Base-by-base conservation (phyloP, 1,140 invertebrate genomes). In the Dreissena rostriformis region DNA sequence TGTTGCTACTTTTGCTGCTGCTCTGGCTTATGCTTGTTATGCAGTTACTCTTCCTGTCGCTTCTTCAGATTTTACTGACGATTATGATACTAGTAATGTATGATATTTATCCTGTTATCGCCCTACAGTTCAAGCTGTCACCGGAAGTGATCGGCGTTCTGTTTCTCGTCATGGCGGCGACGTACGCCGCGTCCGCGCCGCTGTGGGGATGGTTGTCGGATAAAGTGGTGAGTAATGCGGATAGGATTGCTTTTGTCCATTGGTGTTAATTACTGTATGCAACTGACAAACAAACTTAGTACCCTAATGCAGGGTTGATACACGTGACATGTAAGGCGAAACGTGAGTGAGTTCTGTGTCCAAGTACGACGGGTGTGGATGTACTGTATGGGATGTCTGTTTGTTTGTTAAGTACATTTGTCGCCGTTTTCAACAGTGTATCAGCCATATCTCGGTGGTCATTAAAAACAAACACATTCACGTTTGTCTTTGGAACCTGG, bases 201-300 rank as follows among this genome's bases (percentile, higher is more conserved):
- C 91, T 96, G 61, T 96, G 96, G 95, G 96, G 96, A 12, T 96
- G 95, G 94, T 89, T 97, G 10, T 95, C 96, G 14, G 96, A 96
- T 88, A 95, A 95, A 91, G 92, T 96, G 49, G 94, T 95, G 84
- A 79, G 80, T 84, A 67, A 55, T 39, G 39, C 39, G 8, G 39
- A 39, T 39, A 39, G 8, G 39, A 5, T 39, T 39, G 2, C 8
- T 39, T 39, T 39, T 39, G 4, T 63, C 19, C 11, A 11, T n/a
- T 61, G 55, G 61, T 39, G 39, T 39, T 39, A 39, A 39, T 8
- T 39, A 5, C 61, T 26, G 19, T 63, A n/a, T 63, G 11, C 11
- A 63, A 7, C 24, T 63, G 24, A 5, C 19, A n/a, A n/a, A 4
- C 19, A 5, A 5, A 63, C 61, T 5, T n/a, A 63, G 11, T 39